These are phyloP conservation scores for Gasterosteus aculeatus DNA, from an alignment of 2,113 vertebrate genomes.

Conservation along the genomic window DNA sequence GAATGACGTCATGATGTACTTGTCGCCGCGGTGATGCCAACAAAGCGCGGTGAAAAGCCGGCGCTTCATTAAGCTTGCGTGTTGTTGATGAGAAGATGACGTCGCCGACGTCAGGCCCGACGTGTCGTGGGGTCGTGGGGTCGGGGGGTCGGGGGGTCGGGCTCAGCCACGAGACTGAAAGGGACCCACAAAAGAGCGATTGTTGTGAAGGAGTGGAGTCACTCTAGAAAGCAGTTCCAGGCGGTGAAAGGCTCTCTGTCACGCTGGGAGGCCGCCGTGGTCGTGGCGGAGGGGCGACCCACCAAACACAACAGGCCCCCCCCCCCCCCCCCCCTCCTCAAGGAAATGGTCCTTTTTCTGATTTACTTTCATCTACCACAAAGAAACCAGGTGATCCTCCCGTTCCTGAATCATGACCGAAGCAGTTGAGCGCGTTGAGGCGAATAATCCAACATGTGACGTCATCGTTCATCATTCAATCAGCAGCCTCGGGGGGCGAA, in stretches of 20 bases:
- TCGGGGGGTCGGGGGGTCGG: too few relatives aligned
- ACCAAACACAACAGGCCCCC: neutral
- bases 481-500: too few relatives aligned
- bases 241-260: constrained; percentile 45
- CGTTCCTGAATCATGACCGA: neutral
- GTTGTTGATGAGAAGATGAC: neutral
- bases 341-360: neutral
- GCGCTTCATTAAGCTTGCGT: neutral
- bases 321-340: neutral
- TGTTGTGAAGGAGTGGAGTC: constrained; percentile 49
- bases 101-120: too few relatives aligned
- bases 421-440: too few relatives aligned
- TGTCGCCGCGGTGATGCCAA: too few relatives aligned
- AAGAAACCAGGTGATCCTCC: neutral
- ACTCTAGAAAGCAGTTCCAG: constrained; percentile 6
- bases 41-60: neutral
- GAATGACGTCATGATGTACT: neutral
- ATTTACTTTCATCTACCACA: neutral
- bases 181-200: constrained; percentile 15
- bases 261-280: neutral
- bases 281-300: neutral
- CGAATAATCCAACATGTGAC: too few relatives aligned
- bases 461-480: neutral
- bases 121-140: too few relatives aligned
- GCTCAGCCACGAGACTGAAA: too few relatives aligned